Evolutionary conservation across 2,888 invertebrate genomes (phyloP).

Genomic region (Agonopterix heracliana): DNA sequence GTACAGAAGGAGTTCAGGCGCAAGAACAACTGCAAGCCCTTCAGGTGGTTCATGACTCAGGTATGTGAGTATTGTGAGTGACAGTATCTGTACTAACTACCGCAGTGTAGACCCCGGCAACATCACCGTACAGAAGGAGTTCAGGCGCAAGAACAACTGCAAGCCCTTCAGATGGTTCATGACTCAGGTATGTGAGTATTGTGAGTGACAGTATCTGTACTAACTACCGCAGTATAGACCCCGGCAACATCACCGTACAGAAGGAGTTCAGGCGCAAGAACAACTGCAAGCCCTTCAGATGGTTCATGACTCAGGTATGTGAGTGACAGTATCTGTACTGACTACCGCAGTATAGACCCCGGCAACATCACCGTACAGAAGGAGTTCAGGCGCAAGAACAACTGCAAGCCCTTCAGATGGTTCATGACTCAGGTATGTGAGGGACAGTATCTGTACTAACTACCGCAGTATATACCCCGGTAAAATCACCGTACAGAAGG

Average conservation of each 20-base stretch:
- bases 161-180: constrained; percentile 97
- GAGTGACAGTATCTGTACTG: too few relatives aligned
- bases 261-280: constrained; percentile 82
- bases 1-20: constrained; percentile 86
- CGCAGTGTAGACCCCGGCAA: constrained; percentile 87
- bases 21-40: constrained; percentile 90
- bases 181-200: constrained; percentile 77
- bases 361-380: constrained; percentile 89
- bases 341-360: constrained; percentile 61
- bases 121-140: constrained; percentile 82
- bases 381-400: constrained; percentile 81
- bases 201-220: constrained; percentile 36
- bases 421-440: constrained; percentile 84
- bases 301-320: constrained; percentile 89
- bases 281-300: constrained; percentile 93
- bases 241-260: constrained; percentile 89
- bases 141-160: constrained; percentile 88
- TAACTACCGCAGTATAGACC: constrained; percentile 82
- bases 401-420: constrained; percentile 96
- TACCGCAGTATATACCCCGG: constrained; percentile 86
- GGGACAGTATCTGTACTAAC: constrained; percentile 27
- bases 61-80: constrained; percentile 24
- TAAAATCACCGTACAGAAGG: constrained; percentile 85
- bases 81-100: constrained; percentile 58
- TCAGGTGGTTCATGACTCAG: constrained; percentile 96